Conservation (phyloP, 2,888 invertebrate species). For the Agrenia bidenticulata region DNA sequence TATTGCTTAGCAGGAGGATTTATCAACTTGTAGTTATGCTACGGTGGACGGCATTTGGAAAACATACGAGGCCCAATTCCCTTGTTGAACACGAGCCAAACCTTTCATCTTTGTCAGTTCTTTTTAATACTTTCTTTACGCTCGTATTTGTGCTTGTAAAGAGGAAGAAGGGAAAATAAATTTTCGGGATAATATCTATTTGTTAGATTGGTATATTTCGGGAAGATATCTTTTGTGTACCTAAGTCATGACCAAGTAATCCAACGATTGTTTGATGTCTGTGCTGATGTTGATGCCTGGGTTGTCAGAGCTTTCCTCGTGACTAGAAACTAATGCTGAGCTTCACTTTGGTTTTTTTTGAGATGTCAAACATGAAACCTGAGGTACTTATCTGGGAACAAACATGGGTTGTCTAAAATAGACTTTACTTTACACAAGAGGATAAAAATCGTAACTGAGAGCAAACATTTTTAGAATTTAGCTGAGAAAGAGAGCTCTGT, state of each 20-base stretch:
- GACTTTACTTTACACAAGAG: constrained; percentile 6
- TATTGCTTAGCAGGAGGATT: background rate
- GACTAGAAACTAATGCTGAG: constrained; percentile 12
- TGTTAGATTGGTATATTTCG: background rate
- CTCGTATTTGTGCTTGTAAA: no score
- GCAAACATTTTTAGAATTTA: constrained; percentile 8
- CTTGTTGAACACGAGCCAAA: constrained; percentile 44
- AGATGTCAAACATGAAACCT: constrained; percentile 16
- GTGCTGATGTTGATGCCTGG: background rate
- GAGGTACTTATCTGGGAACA: constrained; percentile 2
- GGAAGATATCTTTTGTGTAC: background rate
- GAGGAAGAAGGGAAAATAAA: background rate
- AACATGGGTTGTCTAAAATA: background rate
- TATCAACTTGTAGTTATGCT: background rate
- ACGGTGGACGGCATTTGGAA: background rate
- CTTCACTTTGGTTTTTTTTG: background rate
- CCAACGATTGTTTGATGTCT: constrained; percentile 8
- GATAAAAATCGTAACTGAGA: background rate
- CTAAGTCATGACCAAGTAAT: constrained; percentile 17
- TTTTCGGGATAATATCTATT: background rate
- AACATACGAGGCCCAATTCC: background rate
- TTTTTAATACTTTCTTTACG: background rate
- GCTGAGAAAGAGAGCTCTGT: constrained; percentile 2
- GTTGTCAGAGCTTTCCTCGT: constrained; percentile 11
- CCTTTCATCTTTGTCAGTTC: constrained; percentile 36